These are phyloP conservation scores for Lagodon rhomboides DNA, from an alignment of 2,797 vertebrate species.

Conservation along the genomic window DNA sequence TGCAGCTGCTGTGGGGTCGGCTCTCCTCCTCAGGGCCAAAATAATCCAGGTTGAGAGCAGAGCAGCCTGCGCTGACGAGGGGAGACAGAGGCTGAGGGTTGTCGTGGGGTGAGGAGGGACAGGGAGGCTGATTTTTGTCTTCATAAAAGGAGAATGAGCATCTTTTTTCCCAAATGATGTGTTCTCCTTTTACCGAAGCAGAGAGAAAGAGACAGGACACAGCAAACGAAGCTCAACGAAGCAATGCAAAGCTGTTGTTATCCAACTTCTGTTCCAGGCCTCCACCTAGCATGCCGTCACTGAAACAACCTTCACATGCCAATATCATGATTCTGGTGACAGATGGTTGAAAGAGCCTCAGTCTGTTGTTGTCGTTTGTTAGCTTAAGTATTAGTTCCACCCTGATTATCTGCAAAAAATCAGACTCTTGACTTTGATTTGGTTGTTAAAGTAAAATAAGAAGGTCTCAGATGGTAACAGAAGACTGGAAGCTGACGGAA, in stretches of 20 bases:
- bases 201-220: slow-evolving; percentile 11
- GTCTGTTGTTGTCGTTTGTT: neutral
- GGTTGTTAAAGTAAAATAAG: neutral
- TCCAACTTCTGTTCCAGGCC: neutral
- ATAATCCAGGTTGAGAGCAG: slow-evolving; percentile 94
- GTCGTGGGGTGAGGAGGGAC: neutral
- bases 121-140: neutral
- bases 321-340: neutral
- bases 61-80: slow-evolving; percentile 85
- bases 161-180: neutral
- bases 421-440: neutral
- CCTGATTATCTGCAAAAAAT: neutral
- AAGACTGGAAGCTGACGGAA: too few relatives aligned
- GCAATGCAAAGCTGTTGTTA: slow-evolving; percentile 15
- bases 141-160: slow-evolving; percentile 33
- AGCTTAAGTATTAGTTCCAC: neutral
- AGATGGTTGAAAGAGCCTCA: neutral
- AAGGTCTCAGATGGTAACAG: neutral
- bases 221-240: slow-evolving; percentile 43
- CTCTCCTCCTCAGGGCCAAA: slow-evolving; percentile 94
- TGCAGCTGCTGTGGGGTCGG: slow-evolving; percentile 83
- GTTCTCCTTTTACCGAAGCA: slow-evolving; percentile 19
- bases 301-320: neutral
- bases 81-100: slow-evolving; percentile 51
- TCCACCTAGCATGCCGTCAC: neutral